phyloP scores from a whole-genome alignment of 2,888 invertebrate genomes.

The Ceraclea dissimilis region DNA sequence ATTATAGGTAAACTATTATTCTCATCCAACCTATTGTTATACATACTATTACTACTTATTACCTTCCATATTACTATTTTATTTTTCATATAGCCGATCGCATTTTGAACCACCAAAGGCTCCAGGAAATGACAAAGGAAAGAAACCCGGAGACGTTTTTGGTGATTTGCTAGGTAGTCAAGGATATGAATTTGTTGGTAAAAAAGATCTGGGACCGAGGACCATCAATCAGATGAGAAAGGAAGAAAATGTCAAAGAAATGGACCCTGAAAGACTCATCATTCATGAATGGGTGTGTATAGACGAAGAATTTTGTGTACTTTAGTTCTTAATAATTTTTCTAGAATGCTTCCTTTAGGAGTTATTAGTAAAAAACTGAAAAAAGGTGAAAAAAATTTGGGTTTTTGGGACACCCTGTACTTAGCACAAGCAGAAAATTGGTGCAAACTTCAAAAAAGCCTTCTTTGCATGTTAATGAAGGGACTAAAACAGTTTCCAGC shows the following conservation, averaged over 20 bases:
- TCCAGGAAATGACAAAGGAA: slow-evolving; percentile 39
- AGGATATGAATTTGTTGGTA: slow-evolving; percentile 73
- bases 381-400: no score
- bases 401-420: no score
- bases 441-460: no score
- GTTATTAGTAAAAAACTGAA: no score
- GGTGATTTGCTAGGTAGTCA: slow-evolving; percentile 87
- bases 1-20: slow-evolving; percentile 37
- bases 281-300: slow-evolving; percentile 67
- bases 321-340: neutral
- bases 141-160: slow-evolving; percentile 66
- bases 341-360: no score
- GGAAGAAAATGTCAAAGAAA: slow-evolving; percentile 73
- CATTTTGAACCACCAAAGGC: slow-evolving; percentile 58
- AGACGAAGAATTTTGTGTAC: no score
- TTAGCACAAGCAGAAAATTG: no score
- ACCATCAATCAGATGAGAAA: slow-evolving; percentile 93
- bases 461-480: no score
- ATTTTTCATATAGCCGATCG: slow-evolving; percentile 46
- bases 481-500: no score
- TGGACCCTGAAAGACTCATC: slow-evolving; percentile 87
- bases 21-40: no score
- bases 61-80: no score
- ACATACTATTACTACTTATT: neutral
- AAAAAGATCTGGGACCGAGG: slow-evolving; percentile 68